Conservation (phyloP, 2,888 invertebrate species). For the Sphaeridia pumilis region DNA sequence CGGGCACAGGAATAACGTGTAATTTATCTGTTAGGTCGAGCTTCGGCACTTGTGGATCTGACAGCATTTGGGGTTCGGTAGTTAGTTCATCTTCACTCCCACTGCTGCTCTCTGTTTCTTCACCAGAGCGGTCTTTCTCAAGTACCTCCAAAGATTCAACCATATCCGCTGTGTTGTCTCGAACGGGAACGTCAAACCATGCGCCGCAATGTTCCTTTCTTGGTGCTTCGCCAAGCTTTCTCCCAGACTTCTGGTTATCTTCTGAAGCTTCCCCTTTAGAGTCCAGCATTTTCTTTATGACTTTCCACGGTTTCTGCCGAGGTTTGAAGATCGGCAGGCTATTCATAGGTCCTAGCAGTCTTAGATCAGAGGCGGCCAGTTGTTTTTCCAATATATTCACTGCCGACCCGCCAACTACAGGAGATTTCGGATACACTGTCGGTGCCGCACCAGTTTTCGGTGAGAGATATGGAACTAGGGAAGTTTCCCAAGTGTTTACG, state of each 20-base stretch:
- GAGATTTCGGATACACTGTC: neutral
- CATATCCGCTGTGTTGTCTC: neutral
- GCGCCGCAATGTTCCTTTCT: neutral
- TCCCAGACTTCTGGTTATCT: neutral
- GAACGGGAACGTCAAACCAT: neutral
- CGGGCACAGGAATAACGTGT: neutral
- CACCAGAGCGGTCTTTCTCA: neutral
- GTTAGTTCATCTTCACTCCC: neutral
- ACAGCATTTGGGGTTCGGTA: neutral
- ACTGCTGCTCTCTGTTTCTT: neutral
- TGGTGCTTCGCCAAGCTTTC: neutral
- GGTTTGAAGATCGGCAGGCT: conserved; percentile 13
- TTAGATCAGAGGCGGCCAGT: neutral
- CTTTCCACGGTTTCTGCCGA: conserved; percentile 9
- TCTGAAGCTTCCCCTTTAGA: neutral
- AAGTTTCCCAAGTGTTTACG: neutral
- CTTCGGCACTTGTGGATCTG: neutral
- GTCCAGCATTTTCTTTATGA: conserved; percentile 2
- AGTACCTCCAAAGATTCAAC: too few relatives aligned
- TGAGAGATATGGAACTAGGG: neutral
- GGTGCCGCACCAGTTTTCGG: neutral
- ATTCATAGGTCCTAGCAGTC: conserved; percentile 4
- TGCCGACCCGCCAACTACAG: neutral
- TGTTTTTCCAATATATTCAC: neutral
- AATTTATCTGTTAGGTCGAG: neutral